Percentiles rank a stretch among this genome's conserved stretches.
Conservation (phyloP, 2,113 vertebrate genomes). For the Tupaia chinensis region DNA sequence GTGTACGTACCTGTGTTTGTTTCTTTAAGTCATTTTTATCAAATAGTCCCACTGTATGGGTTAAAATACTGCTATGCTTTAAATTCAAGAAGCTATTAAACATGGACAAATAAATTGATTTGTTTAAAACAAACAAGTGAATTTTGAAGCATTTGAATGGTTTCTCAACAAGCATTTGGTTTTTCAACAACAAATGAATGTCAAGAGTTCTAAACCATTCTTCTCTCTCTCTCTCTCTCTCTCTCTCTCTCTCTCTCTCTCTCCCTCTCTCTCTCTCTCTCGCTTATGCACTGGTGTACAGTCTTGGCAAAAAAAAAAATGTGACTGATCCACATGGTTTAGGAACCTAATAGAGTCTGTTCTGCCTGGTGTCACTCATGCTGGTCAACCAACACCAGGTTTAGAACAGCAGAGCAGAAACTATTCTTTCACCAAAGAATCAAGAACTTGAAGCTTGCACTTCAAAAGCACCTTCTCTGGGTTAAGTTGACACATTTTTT, state of each 20-base stretch:
- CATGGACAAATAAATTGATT: background rate
- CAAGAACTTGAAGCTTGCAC: too few species aligned
- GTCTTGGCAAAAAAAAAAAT: background rate
- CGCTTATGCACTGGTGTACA: background rate
- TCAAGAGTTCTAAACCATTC: background rate
- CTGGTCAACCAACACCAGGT: too few species aligned
- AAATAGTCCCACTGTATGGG: background rate
- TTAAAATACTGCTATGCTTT: background rate
- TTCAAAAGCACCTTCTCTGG: too few species aligned
- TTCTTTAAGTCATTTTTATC: background rate
- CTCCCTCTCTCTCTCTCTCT: background rate
- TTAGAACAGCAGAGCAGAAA: too few species aligned
- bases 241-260: background rate
- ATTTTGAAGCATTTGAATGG: background rate
- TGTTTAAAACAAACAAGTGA: background rate
- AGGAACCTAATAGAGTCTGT: too few species aligned
- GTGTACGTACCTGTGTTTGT: background rate
- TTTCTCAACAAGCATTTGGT: background rate
- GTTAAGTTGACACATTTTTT: too few species aligned
- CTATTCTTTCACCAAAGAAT: too few species aligned
- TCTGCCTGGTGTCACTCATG: too few species aligned
- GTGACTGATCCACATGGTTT: too few species aligned
- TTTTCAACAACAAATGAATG: slow-evolving; percentile 9
- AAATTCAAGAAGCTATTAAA: background rate
- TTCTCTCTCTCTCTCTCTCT: background rate